These are phyloP conservation scores for Dexiosoma caninum DNA, from an alignment of 2,888 invertebrate species.

Conservation along the genomic window DNA sequence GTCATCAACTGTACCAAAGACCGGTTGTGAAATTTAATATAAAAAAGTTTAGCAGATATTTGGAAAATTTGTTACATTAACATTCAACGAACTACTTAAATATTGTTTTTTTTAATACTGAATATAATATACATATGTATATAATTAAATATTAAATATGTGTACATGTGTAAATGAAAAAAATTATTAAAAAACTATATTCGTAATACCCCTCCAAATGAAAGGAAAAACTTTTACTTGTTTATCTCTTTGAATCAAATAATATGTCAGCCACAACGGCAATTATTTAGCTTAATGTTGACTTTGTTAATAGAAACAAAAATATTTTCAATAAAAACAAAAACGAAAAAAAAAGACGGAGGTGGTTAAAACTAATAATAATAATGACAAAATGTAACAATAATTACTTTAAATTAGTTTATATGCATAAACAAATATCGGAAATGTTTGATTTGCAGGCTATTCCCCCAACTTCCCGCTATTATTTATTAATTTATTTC, in stretches of 20 bases:
- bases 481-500: too few relatives aligned
- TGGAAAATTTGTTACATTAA: not conserved
- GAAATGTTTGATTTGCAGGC: too few relatives aligned
- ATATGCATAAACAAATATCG: too few relatives aligned
- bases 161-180: conserved; percentile 45
- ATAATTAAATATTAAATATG: too few relatives aligned
- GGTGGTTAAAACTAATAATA: not conserved
- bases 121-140: too few relatives aligned
- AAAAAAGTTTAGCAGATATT: not conserved
- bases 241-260: not conserved
- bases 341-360: not conserved
- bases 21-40: not conserved
- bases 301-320: too few relatives aligned
- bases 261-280: not conserved
- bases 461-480: too few relatives aligned
- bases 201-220: conserved; percentile 1
- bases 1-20: not conserved
- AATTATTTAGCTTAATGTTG: not conserved
- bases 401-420: too few relatives aligned
- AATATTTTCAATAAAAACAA: too few relatives aligned
- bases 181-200: not conserved
- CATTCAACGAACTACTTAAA: not conserved
- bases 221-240: not conserved
- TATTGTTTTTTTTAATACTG: not conserved
- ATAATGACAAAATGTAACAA: too few relatives aligned